Evolutionary conservation across 2,888 invertebrate genomes (phyloP), one percentile per base, ranked within the genome.

Genomic region (Dendrolimus houi): DNA sequence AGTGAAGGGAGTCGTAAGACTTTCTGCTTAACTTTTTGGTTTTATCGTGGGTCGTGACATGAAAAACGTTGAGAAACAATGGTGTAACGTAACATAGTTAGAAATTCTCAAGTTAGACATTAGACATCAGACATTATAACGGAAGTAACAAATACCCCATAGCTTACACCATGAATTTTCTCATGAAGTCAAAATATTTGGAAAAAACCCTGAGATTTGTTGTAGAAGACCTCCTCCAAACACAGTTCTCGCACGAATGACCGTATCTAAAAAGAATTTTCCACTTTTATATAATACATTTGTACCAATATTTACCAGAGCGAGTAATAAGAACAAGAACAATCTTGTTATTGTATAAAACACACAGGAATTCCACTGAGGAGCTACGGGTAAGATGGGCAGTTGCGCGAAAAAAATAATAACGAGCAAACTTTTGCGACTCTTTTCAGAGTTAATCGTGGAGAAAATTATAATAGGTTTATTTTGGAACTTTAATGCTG

Each of bases 301-400:
- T 57, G 56, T 58, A 63, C 59, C 61, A 57, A 65, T 70, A 74
- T 74, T 68, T 71, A 74, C 69, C 69, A 72, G 64, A 67, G 66
- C 77, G 72, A 62, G 74, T 74, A 81, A 81, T 79, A 70, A 59
- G 68, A 70, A 75, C 68, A 69, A 72, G 70, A 66, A 64, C 79
- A 79, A 79, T 83, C 81, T 81, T 77, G 74, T 85, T 87, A 83
- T 65, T 62, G 65, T 61, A 47, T 47, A 72, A 71, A 72, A 69
- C 80, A 76, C 77, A 68, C 61, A 75, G 75, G 77, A 77, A 74
- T 77, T 72, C 65, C 57, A 54, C 58, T 54, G 76, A 62, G 81
- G 75, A 77, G 59, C 41, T n/a, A 52, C 66, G 79, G 82, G 66
- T 13, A 7, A 62, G 56, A 52, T 58, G 61, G 58, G 41, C 13